Evolutionary conservation across 2,113 vertebrate species (phyloP).

Genomic region (Porphyrio hochstetteri): DNA sequence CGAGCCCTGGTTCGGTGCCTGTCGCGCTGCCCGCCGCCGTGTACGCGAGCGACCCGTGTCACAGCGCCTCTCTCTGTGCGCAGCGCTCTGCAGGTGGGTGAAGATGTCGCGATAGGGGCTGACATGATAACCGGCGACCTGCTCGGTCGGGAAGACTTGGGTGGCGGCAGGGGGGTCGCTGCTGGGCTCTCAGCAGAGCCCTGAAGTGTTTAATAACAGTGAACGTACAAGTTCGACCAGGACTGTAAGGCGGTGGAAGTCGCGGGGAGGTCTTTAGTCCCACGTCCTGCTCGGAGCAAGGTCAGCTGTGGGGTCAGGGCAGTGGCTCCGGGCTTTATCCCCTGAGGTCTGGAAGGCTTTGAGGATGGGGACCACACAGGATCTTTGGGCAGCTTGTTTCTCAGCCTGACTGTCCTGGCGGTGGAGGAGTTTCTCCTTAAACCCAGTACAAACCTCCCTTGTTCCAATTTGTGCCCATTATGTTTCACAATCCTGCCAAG

Average conservation of each 20-base stretch:
- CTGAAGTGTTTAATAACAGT: rapidly evolving
- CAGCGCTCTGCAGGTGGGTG: neutral
- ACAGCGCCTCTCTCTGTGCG: neutral
- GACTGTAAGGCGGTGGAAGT: rapidly evolving
- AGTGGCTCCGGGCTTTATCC: neutral
- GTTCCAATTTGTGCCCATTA: rapidly evolving
- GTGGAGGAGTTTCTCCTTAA: neutral
- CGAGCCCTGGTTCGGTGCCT: too few species aligned
- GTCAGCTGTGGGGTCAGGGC: neutral
- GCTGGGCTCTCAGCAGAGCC: neutral
- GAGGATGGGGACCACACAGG: rapidly evolving
- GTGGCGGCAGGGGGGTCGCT: rapidly evolving
- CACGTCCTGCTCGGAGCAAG: neutral
- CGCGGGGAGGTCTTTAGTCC: too few species aligned
- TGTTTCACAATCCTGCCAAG: rapidly evolving
- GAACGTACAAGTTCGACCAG: too few species aligned
- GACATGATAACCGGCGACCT: rapidly evolving
- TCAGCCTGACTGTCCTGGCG: rapidly evolving
- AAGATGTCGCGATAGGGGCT: rapidly evolving
- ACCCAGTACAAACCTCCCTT: neutral
- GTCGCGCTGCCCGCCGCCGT: rapidly evolving
- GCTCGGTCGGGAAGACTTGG: neutral
- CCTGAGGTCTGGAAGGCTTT: rapidly evolving
- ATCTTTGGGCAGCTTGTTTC: neutral
- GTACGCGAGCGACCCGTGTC: neutral